phyloP scores from a whole-genome alignment of 2,888 invertebrate species.

The Serripes groenlandicus region DNA sequence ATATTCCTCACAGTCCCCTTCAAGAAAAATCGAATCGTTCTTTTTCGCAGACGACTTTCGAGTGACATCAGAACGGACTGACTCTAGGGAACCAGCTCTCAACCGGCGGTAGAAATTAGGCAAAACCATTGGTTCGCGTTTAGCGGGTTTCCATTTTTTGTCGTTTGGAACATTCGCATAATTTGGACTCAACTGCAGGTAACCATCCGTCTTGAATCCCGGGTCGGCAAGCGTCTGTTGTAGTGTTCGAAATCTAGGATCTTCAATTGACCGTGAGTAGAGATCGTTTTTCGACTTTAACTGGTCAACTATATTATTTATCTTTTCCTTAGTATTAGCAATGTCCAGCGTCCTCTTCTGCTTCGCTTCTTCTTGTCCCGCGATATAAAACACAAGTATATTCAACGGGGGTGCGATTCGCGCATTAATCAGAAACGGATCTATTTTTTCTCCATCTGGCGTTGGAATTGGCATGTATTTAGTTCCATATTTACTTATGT shows the following conservation, averaged over 20 bases:
- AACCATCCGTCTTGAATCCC: conserved; percentile 72
- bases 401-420: conserved; percentile 60
- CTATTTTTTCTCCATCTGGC: conserved; percentile 45
- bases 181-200: conserved; percentile 77
- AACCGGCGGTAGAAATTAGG: conserved; percentile 8
- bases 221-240: conserved; percentile 67
- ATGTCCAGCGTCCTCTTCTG: conserved; percentile 20
- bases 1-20: conserved; percentile 8
- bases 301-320: not conserved
- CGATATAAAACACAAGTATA: conserved; percentile 54
- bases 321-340: not conserved
- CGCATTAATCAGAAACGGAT: conserved; percentile 57
- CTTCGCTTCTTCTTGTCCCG: conserved; percentile 20
- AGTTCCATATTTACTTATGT: conserved; percentile 53
- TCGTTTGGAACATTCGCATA: conserved; percentile 42
- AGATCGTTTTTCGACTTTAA: conserved; percentile 24
- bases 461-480: conserved; percentile 43
- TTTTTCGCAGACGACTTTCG: not conserved
- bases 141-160: conserved; percentile 17
- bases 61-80: not conserved
- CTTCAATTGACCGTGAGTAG: conserved; percentile 63
- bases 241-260: conserved; percentile 73
- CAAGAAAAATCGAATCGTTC: conserved; percentile 1
- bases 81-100: not conserved
- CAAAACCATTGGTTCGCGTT: conserved; percentile 4